Percentiles rank a stretch among this genome's conserved stretches.
Evolutionary conservation across 2,113 vertebrate species (phyloP).

Genomic region (Mormyrus lacerda): DNA sequence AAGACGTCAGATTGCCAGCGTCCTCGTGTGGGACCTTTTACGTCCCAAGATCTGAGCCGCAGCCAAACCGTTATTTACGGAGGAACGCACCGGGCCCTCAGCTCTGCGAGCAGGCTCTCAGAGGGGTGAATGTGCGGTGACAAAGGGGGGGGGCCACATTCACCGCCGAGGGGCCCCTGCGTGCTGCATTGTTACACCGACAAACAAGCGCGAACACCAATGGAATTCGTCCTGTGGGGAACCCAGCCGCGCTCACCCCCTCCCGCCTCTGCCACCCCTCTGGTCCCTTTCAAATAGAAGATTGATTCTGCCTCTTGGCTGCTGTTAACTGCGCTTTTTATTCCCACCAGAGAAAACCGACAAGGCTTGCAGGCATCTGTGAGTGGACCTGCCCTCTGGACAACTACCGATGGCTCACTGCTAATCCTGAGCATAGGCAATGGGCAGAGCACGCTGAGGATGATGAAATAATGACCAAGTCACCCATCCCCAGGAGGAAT

Average conservation of each 20-base stretch:
- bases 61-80: not conserved
- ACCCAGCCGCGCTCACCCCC: slow-evolving; percentile 37
- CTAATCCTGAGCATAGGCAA: not conserved
- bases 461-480: not conserved
- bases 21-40: not conserved
- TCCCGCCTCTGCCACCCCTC: not conserved
- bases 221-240: slow-evolving; percentile 57
- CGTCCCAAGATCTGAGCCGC: not conserved
- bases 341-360: not conserved
- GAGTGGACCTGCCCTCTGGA: not conserved
- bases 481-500: not conserved
- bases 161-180: slow-evolving; percentile 38
- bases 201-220: slow-evolving; percentile 51
- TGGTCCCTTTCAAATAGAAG: slow-evolving; percentile 36
- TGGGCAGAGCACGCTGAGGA: not conserved
- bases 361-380: not conserved
- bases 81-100: too few species aligned
- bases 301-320: slow-evolving; percentile 48
- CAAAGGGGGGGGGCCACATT: not conserved
- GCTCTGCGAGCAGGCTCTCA: not conserved
- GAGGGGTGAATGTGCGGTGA: not conserved
- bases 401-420: not conserved
- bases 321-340: not conserved
- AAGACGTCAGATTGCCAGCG: not conserved
- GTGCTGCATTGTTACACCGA: slow-evolving; percentile 56